Conservation (phyloP, 2,888 invertebrate species). For the Diplolepis rosae region DNA sequence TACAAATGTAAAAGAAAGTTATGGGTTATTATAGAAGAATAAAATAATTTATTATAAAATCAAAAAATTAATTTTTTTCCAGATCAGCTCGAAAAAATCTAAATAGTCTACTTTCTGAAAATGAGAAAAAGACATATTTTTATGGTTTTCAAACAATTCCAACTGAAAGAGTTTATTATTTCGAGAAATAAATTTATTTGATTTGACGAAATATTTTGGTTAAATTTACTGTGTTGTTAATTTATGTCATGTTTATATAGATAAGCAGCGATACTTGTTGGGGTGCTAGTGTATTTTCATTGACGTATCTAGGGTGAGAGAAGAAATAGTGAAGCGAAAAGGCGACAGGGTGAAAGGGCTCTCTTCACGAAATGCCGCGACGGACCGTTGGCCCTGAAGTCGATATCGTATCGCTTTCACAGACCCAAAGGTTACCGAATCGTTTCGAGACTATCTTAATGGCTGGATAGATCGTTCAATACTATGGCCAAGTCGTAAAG, state of each 20-base stretch:
- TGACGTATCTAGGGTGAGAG: slow-evolving; percentile 40
- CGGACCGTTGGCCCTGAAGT: slow-evolving; percentile 60
- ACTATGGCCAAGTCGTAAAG: slow-evolving; percentile 74
- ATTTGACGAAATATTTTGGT: no score
- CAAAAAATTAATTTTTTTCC: no score
- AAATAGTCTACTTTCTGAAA: no score
- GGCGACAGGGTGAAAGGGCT: slow-evolving; percentile 47
- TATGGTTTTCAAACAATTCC: no score
- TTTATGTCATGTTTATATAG: background rate
- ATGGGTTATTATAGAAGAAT: no score
- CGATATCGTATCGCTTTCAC: slow-evolving; percentile 73
- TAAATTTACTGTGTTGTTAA: no score
- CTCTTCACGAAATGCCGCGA: slow-evolving; percentile 64
- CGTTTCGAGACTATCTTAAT: slow-evolving; percentile 74
- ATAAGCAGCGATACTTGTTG: background rate
- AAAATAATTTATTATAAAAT: no score
- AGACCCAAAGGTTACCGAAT: slow-evolving; percentile 74
- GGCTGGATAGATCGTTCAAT: slow-evolving; percentile 74
- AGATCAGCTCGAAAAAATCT: no score
- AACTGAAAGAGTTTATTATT: no score
- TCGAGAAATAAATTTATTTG: no score
- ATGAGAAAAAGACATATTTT: no score
- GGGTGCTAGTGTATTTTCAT: background rate
- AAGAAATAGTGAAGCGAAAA: slow-evolving; percentile 56
- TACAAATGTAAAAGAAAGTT: no score